phyloP scores from a whole-genome alignment of 2,888 invertebrate species.

The Dolomedes plantarius region DNA sequence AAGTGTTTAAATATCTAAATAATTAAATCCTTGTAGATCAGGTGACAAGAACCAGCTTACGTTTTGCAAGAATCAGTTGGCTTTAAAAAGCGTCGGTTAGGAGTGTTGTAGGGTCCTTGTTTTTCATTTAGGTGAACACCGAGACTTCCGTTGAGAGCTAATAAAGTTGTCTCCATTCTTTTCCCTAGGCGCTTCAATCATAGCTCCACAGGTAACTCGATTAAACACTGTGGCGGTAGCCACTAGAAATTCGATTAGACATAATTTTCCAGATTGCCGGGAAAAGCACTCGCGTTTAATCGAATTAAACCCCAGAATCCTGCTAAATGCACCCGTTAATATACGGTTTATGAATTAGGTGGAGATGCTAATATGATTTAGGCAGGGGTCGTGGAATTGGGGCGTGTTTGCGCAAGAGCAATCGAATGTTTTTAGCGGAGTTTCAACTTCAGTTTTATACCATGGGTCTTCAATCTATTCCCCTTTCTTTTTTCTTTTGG shows the following conservation, averaged over 20 bases:
- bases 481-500: too few species aligned
- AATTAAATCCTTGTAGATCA: too few species aligned
- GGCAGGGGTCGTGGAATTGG: slow-evolving; percentile 17
- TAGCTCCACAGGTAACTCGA: slow-evolving; percentile 40
- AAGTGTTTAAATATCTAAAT: too few species aligned
- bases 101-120: too few species aligned
- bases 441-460: too few species aligned
- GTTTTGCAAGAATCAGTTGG: too few species aligned
- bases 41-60: too few species aligned
- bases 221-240: slow-evolving; percentile 26
- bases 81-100: too few species aligned
- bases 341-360: slow-evolving; percentile 64
- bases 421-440: not conserved
- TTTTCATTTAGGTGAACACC: too few species aligned
- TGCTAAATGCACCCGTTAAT: slow-evolving; percentile 60
- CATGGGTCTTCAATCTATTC: too few species aligned
- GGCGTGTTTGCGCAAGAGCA: slow-evolving; percentile 35
- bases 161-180: slow-evolving; percentile 27
- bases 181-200: slow-evolving; percentile 36
- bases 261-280: slow-evolving; percentile 60
- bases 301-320: slow-evolving; percentile 50
- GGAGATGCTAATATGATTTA: slow-evolving; percentile 60
- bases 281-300: slow-evolving; percentile 36
- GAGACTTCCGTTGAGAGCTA: not conserved
- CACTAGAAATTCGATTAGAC: slow-evolving; percentile 62